Conservation (phyloP, 2,888 invertebrate species). For the Trypoxylon attenuatum region DNA sequence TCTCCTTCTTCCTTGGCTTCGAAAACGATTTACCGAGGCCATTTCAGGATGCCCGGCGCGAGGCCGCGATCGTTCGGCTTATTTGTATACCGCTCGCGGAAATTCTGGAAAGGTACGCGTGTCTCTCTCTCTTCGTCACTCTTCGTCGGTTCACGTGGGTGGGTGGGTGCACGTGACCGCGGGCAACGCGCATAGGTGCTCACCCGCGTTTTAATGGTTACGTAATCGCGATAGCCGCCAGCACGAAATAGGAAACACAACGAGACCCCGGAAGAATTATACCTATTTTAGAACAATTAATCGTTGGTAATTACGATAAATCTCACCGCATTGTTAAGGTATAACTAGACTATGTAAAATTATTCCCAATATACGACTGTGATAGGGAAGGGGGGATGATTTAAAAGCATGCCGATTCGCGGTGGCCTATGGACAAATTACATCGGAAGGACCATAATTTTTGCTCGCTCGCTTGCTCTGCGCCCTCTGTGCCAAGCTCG, state of each 20-base stretch:
- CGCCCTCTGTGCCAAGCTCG: background rate
- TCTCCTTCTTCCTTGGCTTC: constrained; percentile 20
- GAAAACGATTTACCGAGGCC: constrained; percentile 53
- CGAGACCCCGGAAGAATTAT: constrained; percentile 26
- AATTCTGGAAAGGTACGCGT: constrained; percentile 27
- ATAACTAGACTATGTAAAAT: constrained; percentile 23
- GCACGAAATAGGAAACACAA: constrained; percentile 33
- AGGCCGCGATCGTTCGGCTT: constrained; percentile 35
- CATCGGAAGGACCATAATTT: background rate
- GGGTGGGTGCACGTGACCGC: background rate
- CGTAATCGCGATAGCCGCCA: constrained; percentile 36
- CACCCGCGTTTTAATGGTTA: constrained; percentile 28
- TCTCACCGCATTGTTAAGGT: constrained; percentile 24
- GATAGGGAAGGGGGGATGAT: constrained; percentile 27
- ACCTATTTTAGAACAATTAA: constrained; percentile 38
- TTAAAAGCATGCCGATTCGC: constrained; percentile 17
- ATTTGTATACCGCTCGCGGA: constrained; percentile 42
- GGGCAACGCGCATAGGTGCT: background rate
- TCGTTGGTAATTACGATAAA: constrained; percentile 35
- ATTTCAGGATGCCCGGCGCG: constrained; percentile 17
- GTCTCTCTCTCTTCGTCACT: background rate
- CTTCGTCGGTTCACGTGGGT: background rate
- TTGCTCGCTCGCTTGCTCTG: background rate
- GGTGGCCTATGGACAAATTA: constrained; percentile 3
- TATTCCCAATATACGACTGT: constrained; percentile 28